Percentiles rank a stretch among this genome's conserved stretches.
These are phyloP conservation scores for Peromyscus nudipes DNA, from an alignment of 2,797 vertebrate genomes.

Conservation along the genomic window DNA sequence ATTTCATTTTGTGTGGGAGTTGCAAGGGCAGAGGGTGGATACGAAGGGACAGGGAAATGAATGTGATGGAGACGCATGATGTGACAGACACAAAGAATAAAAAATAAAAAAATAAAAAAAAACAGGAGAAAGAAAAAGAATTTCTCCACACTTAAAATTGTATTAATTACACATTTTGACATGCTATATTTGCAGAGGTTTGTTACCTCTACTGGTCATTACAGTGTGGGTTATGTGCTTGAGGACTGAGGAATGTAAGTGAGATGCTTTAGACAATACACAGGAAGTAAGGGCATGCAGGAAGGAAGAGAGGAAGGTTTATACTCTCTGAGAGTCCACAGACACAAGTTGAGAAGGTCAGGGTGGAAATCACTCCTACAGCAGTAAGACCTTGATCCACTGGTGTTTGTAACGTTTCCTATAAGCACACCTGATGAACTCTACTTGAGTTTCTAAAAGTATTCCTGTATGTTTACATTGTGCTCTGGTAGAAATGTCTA, in stretches of 20 bases:
- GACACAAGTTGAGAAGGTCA: neutral
- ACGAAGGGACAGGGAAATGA: neutral
- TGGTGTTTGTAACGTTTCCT: neutral
- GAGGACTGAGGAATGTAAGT: neutral
- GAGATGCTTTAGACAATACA: neutral
- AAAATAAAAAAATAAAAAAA: neutral
- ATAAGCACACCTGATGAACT: neutral
- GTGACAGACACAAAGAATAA: neutral
- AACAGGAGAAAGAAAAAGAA: neutral
- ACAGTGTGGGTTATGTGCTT: rapidly evolving
- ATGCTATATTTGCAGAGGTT: neutral
- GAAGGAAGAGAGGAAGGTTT: neutral
- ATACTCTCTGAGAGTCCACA: neutral
- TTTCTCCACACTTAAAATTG: neutral
- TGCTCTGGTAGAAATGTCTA: neutral
- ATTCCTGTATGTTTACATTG: neutral
- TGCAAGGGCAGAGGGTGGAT: neutral
- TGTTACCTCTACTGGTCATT: neutral
- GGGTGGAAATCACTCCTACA: neutral
- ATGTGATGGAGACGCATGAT: neutral
- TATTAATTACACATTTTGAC: neutral
- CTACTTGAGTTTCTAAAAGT: slow-evolving; percentile 27
- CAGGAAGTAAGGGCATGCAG: neutral
- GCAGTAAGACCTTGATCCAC: neutral
- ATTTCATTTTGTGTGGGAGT: neutral